Conservation (phyloP, 2,797 vertebrate genomes). For the Sebastes matsubarae region DNA sequence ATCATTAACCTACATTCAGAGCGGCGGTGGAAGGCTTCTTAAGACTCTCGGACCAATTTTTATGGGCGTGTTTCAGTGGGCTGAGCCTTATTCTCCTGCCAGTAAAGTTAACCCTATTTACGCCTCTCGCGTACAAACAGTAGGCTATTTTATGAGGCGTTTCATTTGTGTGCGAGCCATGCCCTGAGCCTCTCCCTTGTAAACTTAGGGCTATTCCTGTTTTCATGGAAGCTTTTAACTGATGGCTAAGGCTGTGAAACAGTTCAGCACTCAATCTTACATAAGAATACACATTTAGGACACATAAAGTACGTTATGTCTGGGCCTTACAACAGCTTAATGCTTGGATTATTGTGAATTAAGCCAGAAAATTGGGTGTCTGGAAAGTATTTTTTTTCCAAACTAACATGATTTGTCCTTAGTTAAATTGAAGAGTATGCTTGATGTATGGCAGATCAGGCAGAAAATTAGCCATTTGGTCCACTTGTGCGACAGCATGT, state of each 20-base stretch:
- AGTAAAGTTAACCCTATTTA: constrained; percentile 59
- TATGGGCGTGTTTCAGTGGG: constrained; percentile 44
- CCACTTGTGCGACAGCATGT: background rate
- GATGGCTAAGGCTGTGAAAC: constrained; percentile 47
- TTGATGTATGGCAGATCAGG: background rate
- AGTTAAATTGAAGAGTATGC: background rate
- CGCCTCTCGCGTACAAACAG: constrained; percentile 35
- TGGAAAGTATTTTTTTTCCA: constrained; percentile 12
- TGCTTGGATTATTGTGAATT: constrained; percentile 45
- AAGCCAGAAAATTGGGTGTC: constrained; percentile 9
- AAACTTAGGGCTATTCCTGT: constrained; percentile 39
- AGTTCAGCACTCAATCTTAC: constrained; percentile 38
- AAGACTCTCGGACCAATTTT: constrained; percentile 54
- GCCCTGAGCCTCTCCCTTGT: constrained; percentile 19
- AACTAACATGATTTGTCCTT: background rate
- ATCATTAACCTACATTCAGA: constrained; percentile 84
- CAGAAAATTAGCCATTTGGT: background rate
- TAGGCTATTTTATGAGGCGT: constrained; percentile 44
- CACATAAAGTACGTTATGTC: constrained; percentile 37
- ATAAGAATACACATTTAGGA: constrained; percentile 53
- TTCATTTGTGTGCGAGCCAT: constrained; percentile 49
- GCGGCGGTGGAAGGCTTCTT: constrained; percentile 64
- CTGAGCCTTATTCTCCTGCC: constrained; percentile 31
- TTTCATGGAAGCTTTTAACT: constrained; percentile 58
- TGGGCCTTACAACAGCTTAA: constrained; percentile 32